phyloP scores from a whole-genome alignment of 2,113 vertebrate genomes.

The Lota lota region DNA sequence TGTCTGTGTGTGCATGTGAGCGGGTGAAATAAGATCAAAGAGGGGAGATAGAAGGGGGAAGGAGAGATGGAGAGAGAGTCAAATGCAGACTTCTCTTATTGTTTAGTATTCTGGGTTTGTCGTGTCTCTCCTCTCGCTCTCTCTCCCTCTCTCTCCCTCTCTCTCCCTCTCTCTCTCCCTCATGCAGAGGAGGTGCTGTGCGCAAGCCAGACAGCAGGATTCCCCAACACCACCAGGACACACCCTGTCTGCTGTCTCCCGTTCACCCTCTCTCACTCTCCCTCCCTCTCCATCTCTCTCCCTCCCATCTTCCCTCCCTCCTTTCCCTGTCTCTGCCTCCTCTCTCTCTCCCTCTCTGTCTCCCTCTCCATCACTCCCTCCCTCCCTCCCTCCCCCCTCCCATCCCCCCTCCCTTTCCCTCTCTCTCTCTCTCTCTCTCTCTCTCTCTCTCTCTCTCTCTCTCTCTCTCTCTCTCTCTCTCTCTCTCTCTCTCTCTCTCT shows the following conservation, averaged over 20 bases:
- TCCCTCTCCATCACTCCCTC: no score
- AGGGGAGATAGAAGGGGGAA: conserved; percentile 4
- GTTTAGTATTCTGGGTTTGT: conserved; percentile 60
- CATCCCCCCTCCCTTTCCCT: no score
- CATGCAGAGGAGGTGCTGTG: not conserved
- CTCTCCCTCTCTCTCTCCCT: not conserved
- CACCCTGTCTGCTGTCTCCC: not conserved
- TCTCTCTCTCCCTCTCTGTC: no score
- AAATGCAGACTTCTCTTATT: conserved; percentile 26
- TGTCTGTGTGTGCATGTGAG: not conserved
- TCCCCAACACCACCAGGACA: conserved; percentile 41
- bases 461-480: no score
- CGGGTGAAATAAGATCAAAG: conserved; percentile 6
- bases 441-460: no score
- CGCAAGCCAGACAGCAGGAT: conserved; percentile 31
- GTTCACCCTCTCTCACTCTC: no score
- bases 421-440: no score
- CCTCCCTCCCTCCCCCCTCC: no score
- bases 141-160: not conserved
- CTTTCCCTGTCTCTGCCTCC: no score
- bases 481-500: no score
- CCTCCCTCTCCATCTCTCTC: no score
- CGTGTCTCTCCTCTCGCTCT: not conserved
- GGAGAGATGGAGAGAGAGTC: conserved; percentile 20
- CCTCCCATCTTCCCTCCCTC: no score